Percentiles rank a stretch among this genome's conserved stretches.
Conservation (phyloP, 35 echinoderm and acorn worm genomes). For the Ptychodera flava region DNA sequence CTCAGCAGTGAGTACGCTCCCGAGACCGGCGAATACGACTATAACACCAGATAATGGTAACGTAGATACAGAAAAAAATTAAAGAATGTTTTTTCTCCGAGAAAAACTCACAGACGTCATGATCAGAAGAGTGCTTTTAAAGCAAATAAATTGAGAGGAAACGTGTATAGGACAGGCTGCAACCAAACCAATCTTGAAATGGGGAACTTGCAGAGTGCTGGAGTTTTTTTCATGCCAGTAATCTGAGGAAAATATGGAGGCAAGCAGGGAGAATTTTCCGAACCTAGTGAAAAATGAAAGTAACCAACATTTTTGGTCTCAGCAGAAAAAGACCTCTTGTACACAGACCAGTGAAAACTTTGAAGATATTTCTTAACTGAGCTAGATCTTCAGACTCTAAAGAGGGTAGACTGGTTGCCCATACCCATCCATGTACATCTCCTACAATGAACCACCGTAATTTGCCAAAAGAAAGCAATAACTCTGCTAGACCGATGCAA, state of each 20-base stretch:
- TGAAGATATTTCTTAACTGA: too few relatives aligned
- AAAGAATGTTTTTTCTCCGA: not conserved
- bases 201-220: not conserved
- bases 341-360: not conserved
- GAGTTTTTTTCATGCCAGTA: not conserved
- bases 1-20: too few relatives aligned
- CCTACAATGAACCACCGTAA: not conserved
- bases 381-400: not conserved
- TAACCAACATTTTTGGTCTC: not conserved
- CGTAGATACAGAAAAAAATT: not conserved
- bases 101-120: not conserved
- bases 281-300: not conserved
- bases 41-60: not conserved
- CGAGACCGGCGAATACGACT: too few relatives aligned
- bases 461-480: not conserved
- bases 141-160: not conserved
- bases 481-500: too few relatives aligned
- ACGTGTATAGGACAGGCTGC: not conserved
- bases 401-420: not conserved
- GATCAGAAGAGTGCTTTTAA: not conserved
- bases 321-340: not conserved
- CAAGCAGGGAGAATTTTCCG: not conserved
- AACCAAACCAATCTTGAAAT: not conserved
- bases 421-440: not conserved
- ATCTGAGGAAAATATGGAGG: not conserved